These are phyloP conservation scores for Nesogale talazaci DNA, from an alignment of 2,113 vertebrate species.

Conservation along the genomic window DNA sequence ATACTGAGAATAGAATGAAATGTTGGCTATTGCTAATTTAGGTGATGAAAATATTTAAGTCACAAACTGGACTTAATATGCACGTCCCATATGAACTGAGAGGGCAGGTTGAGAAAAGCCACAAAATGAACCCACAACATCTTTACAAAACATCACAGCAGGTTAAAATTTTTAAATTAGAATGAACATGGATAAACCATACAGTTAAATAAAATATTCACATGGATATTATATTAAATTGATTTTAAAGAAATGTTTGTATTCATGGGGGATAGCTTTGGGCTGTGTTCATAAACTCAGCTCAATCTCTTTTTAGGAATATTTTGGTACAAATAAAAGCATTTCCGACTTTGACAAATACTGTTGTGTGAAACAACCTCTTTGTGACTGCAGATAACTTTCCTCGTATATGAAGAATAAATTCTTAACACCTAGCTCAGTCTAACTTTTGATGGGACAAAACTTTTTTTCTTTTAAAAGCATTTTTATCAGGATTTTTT, in stretches of 20 bases:
- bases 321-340: background rate
- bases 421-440: background rate
- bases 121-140: background rate
- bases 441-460: background rate
- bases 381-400: background rate
- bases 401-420: background rate
- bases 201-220: background rate
- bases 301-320: background rate
- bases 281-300: background rate
- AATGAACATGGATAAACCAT: background rate
- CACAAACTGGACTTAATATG: background rate
- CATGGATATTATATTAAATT: constrained; percentile 1
- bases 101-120: background rate
- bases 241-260: background rate
- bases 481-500: background rate
- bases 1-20: background rate
- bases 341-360: background rate
- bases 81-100: background rate
- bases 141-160: background rate
- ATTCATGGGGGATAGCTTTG: background rate
- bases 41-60: background rate
- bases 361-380: background rate
- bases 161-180: background rate
- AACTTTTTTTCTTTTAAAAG: background rate
- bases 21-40: background rate